phyloP scores from a whole-genome alignment of 1,140 invertebrate species.

The Lordiphosa stackelbergi region DNA sequence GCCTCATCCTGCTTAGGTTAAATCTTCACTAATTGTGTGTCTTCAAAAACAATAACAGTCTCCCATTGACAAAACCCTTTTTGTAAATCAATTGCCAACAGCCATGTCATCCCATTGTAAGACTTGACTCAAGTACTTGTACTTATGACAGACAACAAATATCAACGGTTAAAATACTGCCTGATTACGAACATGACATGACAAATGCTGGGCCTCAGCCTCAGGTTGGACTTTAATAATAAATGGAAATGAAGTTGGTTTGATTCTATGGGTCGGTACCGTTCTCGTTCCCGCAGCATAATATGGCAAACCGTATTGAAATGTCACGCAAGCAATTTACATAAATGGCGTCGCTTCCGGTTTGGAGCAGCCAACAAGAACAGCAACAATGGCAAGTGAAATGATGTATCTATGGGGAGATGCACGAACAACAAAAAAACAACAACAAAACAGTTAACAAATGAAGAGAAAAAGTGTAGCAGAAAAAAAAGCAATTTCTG shows the following conservation, averaged over 20 bases:
- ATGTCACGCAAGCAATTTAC: constrained; percentile 75
- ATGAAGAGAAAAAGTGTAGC: constrained; percentile 20
- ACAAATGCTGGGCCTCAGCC: neutral
- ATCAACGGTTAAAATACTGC: constrained; percentile 7
- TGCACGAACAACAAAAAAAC: constrained; percentile 37
- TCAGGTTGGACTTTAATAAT: constrained; percentile 22
- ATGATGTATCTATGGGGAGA: constrained; percentile 22
- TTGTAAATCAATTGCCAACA: constrained; percentile 2
- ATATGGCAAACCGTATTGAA: constrained; percentile 52
- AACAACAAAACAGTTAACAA: constrained; percentile 22
- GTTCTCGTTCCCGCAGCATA: constrained; percentile 40
- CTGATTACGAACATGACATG: constrained; percentile 30
- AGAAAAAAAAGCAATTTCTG: constrained; percentile 21
- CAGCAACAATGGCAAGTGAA: constrained; percentile 45
- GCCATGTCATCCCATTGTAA: constrained; percentile 22
- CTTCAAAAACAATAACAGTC: too few relatives aligned
- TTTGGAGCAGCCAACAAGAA: constrained; percentile 29
- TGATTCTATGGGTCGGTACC: constrained; percentile 25
- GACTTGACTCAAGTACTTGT: constrained; percentile 13
- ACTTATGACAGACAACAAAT: constrained; percentile 10
- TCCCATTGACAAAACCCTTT: too few relatives aligned
- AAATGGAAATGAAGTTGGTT: neutral
- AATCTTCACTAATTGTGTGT: too few relatives aligned
- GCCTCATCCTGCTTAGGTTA: too few relatives aligned
- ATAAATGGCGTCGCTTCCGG: constrained; percentile 70